Base-by-base conservation (phyloP, 2,113 vertebrate genomes). In the Myotis lucifugus region DNA sequence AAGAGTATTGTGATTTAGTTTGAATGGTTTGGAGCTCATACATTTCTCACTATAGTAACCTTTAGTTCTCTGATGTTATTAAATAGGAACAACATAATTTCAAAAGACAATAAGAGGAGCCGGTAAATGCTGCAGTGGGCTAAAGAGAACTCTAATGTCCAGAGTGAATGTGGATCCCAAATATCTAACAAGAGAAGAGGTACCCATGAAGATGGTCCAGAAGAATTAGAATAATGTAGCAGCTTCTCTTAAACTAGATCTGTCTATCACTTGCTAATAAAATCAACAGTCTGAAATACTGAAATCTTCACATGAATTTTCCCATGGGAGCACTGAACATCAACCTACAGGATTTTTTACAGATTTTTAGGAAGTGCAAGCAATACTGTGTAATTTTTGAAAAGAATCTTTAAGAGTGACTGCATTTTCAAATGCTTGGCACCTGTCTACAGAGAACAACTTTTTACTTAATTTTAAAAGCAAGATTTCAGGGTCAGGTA, bases 401-500 rank as follows among this genome's bases (percentile, higher is more conserved):
- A 66, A 67, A 73, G 9, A 78, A 37, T 78, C 50, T 48, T 32
- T 96, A 97, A 85, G 42, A 90, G 81, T 87, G 73, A 95, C 77
- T 96, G 78, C 4, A 90, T 52, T 97, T 98, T 98, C 94, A 96
- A 98, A 90, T 97, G 79, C 94, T 97, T 92, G 96, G 91, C 84
- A 97, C 84, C 94, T 98, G 91, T 97, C 97, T 84, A 72, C 2
- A 86, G 73, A 96, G n/a, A 48, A 93, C 17, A 40, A 59, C 10
- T 29, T 61, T 59, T 34, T 97, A 97, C 97, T 97, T 97, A 50
- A n/a, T 66, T 76, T 87, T 66, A 21, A 40, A 83, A 77, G 85
- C 90, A 48, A 98, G 95, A 97, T 98, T 95, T 96, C 79, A 85
- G 95, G 74, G 92, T 98, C 69, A 95, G 95, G 96, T 97, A 97